Base-by-base conservation (phyloP, 2,888 invertebrate species). In the Platerodrilus igneus region DNA sequence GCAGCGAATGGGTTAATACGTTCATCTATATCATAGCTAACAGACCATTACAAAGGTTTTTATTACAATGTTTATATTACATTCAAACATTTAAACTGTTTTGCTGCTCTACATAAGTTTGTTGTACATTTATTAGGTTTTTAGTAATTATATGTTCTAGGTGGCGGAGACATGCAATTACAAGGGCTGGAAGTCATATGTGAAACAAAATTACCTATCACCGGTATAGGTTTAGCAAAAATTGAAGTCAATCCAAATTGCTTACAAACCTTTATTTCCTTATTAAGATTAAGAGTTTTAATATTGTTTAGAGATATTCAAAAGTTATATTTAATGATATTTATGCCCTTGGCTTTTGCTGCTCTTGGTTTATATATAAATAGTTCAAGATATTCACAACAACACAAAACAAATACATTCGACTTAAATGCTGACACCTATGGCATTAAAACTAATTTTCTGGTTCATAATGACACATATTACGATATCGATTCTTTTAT, bases 251-350 rank as follows among this genome's bases (percentile, higher is more conserved):
- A 71, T 45, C 81, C 81, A 2, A 77, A 75, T 17, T 72, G 72
- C 46, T 72, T 74, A 63, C 75, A 82, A 57, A 82, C 77, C 0
- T 72, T 84, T 42, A 74, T 76, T 39, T 83, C 85, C 0, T 72
- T 86, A 53, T 70, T 84, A 28, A 75, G 78, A 60, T 69, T 86
- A 48, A 67, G 86, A 37, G 71, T 77, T 0, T 69, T 83, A 25
- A 68, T 83, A 41, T 74, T 86, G 68, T 72, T 82, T 46, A 69
- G 56, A 17, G 56, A 81, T 55, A 74, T 81, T 1, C 83, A 83
- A 64, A 78, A 84, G 57, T 67, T 86, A 1, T 83, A 84, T 55
- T 81, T 85, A 53, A 81, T 84, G 73, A 77, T 86, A 45, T 71
- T 84, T 32, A 71, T 85, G 60, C 86, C 86, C 1, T 72, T 85